These are phyloP conservation scores for Pedicia rivosa DNA, from an alignment of 2,888 invertebrate species.

Conservation along the genomic window DNA sequence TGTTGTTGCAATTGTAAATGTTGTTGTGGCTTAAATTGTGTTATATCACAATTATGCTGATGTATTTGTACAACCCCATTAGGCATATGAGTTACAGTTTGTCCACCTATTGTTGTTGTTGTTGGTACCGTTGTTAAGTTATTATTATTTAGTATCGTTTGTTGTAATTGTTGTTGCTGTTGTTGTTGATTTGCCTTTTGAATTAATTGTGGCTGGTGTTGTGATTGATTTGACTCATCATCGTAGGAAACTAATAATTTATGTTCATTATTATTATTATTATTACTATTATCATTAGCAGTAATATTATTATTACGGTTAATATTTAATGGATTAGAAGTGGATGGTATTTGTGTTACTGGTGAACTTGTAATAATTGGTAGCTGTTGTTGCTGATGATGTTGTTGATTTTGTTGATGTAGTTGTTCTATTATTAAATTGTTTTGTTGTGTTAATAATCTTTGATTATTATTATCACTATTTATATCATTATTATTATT, in stretches of 20 bases:
- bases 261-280: no score
- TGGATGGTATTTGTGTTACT: not conserved
- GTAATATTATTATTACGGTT: no score
- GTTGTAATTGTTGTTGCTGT: constrained; percentile 10
- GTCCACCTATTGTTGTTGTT: constrained; percentile 17
- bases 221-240: not conserved
- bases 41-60: constrained; percentile 17
- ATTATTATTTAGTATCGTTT: not conserved
- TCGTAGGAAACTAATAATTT: no score
- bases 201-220: constrained; percentile 1
- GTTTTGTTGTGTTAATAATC: constrained; percentile 7
- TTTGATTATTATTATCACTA: constrained; percentile 1
- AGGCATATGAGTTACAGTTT: constrained; percentile 18
- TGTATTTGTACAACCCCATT: constrained; percentile 20
- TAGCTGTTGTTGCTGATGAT: constrained; percentile 6
- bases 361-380: no score
- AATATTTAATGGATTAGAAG: constrained; percentile 6
- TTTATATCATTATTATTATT: not conserved
- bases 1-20: constrained; percentile 19
- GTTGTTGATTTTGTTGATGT: constrained; percentile 6
- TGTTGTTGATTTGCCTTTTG: constrained; percentile 4
- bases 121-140: constrained; percentile 2
- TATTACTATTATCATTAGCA: no score
- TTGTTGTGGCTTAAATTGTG: constrained; percentile 16
- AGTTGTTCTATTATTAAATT: constrained; percentile 8